phyloP scores from a whole-genome alignment of 2,888 invertebrate species.

The Chouioia cunea region DNA sequence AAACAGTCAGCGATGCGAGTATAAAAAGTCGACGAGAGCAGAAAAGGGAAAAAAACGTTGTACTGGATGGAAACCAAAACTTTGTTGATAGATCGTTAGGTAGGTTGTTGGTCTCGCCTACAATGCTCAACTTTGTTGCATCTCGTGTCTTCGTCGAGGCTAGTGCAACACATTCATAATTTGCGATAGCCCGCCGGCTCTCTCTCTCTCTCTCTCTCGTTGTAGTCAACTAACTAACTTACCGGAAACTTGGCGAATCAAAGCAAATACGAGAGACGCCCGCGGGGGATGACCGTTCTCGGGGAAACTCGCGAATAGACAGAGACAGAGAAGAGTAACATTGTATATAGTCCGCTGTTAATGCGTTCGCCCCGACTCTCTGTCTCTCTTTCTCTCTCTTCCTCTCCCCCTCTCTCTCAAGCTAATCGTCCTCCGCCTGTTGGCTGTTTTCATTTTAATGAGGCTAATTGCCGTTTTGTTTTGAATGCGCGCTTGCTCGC shows the following conservation, averaged over 20 bases:
- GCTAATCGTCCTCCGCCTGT: too few species aligned
- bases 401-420: too few species aligned
- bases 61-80: conserved; percentile 17
- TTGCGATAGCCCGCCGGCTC: conserved; percentile 30
- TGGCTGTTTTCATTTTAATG: too few species aligned
- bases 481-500: too few species aligned
- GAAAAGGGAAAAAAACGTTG: too few species aligned
- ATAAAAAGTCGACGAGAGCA: too few species aligned
- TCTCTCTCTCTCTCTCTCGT: conserved; percentile 43
- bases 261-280: conserved; percentile 61
- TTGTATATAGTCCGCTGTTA: too few species aligned
- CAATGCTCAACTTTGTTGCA: conserved; percentile 27
- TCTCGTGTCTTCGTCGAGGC: not conserved
- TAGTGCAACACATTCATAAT: conserved; percentile 42
- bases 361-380: too few species aligned
- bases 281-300: conserved; percentile 37
- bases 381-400: too few species aligned
- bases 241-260: conserved; percentile 66
- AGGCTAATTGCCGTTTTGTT: too few species aligned
- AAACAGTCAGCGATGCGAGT: too few species aligned
- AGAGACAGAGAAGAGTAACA: too few species aligned
- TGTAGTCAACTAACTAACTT: conserved; percentile 62
- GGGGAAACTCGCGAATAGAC: conserved; percentile 33
- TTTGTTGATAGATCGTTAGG: conserved; percentile 22
- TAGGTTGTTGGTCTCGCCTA: conserved; percentile 8